Base-by-base conservation (phyloP, 2,888 invertebrate species). In the Cataglyphis altisquamis region DNA sequence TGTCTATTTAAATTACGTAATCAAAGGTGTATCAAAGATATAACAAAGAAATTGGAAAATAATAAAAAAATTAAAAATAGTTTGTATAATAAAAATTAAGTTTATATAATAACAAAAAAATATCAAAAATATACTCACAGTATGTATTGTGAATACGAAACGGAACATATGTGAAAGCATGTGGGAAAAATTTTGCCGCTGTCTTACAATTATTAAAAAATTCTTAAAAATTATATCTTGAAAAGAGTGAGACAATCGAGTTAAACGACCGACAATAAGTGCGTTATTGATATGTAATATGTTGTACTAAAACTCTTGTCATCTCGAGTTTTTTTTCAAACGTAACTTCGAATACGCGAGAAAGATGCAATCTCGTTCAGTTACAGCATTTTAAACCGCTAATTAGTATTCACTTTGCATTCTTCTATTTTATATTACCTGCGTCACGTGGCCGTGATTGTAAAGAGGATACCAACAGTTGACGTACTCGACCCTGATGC, bases 391-490 rank as follows among this genome's bases (percentile, higher is more conserved):
- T 70, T 3, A 18, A 39, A 41, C 18, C 32, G 39, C 6, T 55
- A 67, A 86, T 86, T 83, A 60, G 18, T 15, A 80, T 85, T 84
- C 89, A 41, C 41, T 57, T 45, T 18, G 67, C 25, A 62, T 60
- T 2, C 62, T 9, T 21, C 4, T 36, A 10, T 55, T 67, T 68
- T 36, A 41, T 41, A 62, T 73, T 67, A 60, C 32, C 84, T 74
- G 70, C 84, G 81, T 85, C 84, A 81, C n/a, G 45, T n/a, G 39
- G 10, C 83, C 60, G 21, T 84, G 78, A 72, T 5, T 6, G n/a
- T n/a, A 39, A 64, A 45, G 15, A 55, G 5, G 1, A 75, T 6
- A 1, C 32, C 21, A 25, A 39, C 12, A 8, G n/a, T 6, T 78
- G 68, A 60, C 41, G 32, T 9, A 48, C 5, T 3, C 1, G 21